Base-by-base conservation (phyloP, 2,797 vertebrate species). In the Mareca strepera region DNA sequence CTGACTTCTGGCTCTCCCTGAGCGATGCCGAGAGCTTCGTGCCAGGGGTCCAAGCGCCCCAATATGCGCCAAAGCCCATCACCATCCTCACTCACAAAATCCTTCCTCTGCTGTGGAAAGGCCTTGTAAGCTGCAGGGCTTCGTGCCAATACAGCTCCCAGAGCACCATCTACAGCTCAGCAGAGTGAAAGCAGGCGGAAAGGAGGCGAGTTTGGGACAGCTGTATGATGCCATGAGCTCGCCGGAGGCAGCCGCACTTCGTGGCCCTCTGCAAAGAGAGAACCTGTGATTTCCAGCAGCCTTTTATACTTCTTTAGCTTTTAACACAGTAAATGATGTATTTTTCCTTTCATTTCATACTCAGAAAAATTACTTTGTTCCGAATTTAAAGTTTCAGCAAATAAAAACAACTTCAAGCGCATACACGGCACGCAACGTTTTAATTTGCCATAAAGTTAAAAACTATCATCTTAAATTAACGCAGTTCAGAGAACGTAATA, bases 261-360 rank as follows among this genome's bases (percentile, higher is more conserved):
- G 3, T 26, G 50, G 23, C 50, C 50, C 50, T 26, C 50, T 52
- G 50, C 8, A 26, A 52, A 52, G 14, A 16, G 14, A 26, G 14
- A 26, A 28, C 50, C 50, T 1, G 6, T 16, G 25, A 26, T 9
- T 52, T 28, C 26, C 50, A 28, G 50, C 1, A 52, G 9, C 50
- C 26, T 52, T 16, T 52, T 52, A 9, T 52, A 7, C 44, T n/a
- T 6, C 2, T 10, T 13, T 1, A 22, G 39, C 33, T 39, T 44
- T 21, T 33, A 33, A 21, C 23, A 1, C 1, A 1, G 0, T 4
- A 25, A 29, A 5, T 1, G 11, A 35, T 5, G 6, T 2, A 1
- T 6, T 26, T 41, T 31, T 25, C 11, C 33, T 48, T 7, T 21
- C 2, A 0, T 9, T 23, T 50, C 39, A 3, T 17, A 28, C 18